These are phyloP conservation scores for Nesometra sesokonis DNA, from an alignment of 35 echinoderm and acorn worm genomes.

Conservation along the genomic window DNA sequence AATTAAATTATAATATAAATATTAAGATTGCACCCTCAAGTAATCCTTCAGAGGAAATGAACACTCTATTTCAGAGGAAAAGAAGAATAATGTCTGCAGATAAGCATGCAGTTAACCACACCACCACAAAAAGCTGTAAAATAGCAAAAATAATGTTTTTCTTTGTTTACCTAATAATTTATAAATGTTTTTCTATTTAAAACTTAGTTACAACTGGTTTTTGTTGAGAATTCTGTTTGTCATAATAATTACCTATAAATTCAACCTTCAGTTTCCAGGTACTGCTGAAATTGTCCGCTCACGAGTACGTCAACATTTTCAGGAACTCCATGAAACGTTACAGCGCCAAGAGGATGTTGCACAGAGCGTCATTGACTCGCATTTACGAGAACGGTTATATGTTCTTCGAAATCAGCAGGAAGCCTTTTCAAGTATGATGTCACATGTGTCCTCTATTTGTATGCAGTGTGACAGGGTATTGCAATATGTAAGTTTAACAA, in stretches of 20 bases:
- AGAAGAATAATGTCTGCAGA: no score
- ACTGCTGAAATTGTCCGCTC: conserved; percentile 73
- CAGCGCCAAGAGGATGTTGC: conserved; percentile 89
- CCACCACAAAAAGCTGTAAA: no score
- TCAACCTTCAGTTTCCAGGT: conserved; percentile 55
- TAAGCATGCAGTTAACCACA: no score
- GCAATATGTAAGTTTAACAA: conserved; percentile 46
- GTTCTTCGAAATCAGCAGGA: conserved; percentile 87
- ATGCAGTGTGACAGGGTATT: conserved; percentile 66
- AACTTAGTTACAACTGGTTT: no score
- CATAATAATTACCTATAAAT: neutral
- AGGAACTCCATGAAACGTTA: conserved; percentile 67
- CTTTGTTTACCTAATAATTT: no score
- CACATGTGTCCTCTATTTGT: conserved; percentile 49
- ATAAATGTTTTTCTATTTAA: no score
- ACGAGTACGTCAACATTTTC: conserved; percentile 65
- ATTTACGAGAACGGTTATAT: conserved; percentile 47
- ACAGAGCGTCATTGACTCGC: conserved; percentile 64
- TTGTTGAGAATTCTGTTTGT: no score
- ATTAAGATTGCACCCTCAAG: no score
- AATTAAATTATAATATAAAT: no score
- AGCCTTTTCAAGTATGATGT: conserved; percentile 47
- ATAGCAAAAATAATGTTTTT: no score
- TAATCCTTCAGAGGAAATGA: no score
- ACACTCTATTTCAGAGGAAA: no score